phyloP scores from a whole-genome alignment of 2,113 vertebrate genomes.

The Chaenocephalus aceratus region DNA sequence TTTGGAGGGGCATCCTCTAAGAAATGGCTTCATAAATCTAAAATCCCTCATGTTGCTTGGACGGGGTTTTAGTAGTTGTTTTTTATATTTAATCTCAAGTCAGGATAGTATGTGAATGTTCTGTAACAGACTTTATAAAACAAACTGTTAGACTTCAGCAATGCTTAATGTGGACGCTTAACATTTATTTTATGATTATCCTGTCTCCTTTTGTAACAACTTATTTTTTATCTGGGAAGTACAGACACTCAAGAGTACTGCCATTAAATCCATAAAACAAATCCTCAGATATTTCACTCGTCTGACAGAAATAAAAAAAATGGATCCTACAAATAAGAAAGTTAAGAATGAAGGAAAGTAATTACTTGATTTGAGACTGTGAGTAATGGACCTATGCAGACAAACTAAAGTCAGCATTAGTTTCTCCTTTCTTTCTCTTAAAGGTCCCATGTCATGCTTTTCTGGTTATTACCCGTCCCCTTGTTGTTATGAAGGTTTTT shows the following conservation, averaged over 20 bases:
- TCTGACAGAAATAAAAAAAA: constrained; percentile 9
- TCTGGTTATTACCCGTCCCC: too few species aligned
- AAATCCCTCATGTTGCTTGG: constrained; percentile 14
- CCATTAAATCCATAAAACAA: constrained; percentile 12
- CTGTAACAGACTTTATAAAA: constrained; percentile 14
- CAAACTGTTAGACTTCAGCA: not conserved
- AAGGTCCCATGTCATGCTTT: not conserved
- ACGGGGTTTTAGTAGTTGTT: constrained; percentile 2
- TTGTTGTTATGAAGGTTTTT: too few species aligned
- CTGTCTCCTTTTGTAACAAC: not conserved
- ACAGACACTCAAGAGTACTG: not conserved
- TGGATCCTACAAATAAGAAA: constrained; percentile 1
- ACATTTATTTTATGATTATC: constrained; percentile 5
- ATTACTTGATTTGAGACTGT: not conserved
- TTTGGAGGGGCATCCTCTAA: not conserved
- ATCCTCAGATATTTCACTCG: not conserved
- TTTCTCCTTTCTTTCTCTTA: not conserved
- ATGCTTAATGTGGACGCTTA: constrained; percentile 21
- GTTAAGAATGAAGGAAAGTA: not conserved
- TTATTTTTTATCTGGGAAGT: constrained; percentile 6
- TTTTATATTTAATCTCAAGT: constrained; percentile 28
- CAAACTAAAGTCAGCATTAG: not conserved
- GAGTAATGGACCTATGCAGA: not conserved
- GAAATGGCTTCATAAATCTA: constrained; percentile 28
- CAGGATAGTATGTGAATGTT: constrained; percentile 13